These are phyloP conservation scores for Drosophila nigrodunni DNA, from an alignment of 1,140 invertebrate species.

Conservation along the genomic window DNA sequence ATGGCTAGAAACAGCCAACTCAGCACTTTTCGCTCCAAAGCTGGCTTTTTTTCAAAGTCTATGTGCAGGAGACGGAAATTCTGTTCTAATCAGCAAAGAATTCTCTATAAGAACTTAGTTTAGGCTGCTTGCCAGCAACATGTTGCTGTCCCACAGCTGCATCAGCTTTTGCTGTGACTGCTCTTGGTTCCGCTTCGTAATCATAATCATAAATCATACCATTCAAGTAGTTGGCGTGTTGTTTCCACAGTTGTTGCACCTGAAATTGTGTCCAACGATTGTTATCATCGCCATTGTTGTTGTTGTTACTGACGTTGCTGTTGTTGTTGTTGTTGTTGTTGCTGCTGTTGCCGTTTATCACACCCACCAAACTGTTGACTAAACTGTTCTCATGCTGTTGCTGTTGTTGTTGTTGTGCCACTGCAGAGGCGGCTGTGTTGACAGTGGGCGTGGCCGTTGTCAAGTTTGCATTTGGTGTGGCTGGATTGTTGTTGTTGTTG, in stretches of 20 bases:
- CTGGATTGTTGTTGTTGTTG: conserved; percentile 79
- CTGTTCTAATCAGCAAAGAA: no score
- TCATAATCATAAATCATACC: conserved; percentile 63
- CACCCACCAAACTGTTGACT: conserved; percentile 77
- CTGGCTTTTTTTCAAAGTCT: no score
- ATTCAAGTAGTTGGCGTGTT: conserved; percentile 84
- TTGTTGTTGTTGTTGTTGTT: conserved; percentile 54
- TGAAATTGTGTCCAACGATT: conserved; percentile 84
- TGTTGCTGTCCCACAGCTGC: neutral
- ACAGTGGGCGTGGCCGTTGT: conserved; percentile 61
- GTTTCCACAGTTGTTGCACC: conserved; percentile 84
- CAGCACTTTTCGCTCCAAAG: no score
- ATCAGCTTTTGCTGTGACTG: neutral
- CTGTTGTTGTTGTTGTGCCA: conserved; percentile 64
- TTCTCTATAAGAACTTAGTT: no score
- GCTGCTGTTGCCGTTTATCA: conserved; percentile 62
- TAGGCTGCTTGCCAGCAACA: neutral
- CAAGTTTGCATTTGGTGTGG: conserved; percentile 80
- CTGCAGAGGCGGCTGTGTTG: conserved; percentile 63
- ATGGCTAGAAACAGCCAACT: neutral
- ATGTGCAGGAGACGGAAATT: no score
- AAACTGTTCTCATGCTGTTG: conserved; percentile 76
- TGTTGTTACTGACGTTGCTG: conserved; percentile 51
- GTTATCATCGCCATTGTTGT: conserved; percentile 65
- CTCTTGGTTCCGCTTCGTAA: neutral